These are phyloP conservation scores for Ceratitis capitata DNA, from an alignment of 1,140 invertebrate genomes.

Conservation along the genomic window DNA sequence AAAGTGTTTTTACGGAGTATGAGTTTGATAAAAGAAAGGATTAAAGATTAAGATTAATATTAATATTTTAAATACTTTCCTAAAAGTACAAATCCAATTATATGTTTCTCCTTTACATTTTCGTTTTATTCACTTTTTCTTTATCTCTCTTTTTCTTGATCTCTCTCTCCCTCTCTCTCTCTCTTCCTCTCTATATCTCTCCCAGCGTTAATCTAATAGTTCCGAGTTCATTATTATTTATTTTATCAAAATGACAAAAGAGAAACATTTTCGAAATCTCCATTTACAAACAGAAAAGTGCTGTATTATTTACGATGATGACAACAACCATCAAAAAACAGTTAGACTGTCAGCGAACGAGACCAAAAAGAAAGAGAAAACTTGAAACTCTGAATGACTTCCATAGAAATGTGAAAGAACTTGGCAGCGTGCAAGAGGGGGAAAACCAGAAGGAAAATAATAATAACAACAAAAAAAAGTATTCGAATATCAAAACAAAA, in stretches of 20 bases:
- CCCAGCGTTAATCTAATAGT: no score
- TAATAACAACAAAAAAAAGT: not conserved
- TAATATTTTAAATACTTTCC: no score
- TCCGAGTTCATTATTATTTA: no score
- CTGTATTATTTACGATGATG: constrained; percentile 14
- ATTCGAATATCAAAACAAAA: not conserved
- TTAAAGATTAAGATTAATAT: no score
- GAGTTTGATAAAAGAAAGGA: no score
- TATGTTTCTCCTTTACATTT: no score
- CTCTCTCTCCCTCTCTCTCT: no score
- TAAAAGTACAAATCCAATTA: no score
- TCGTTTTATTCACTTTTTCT: not conserved
- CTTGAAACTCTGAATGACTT: not conserved
- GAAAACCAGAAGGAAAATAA: not conserved
- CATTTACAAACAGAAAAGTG: not conserved
- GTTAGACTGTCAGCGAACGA: not conserved
- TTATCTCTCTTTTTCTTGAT: not conserved
- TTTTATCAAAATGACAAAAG: no score
- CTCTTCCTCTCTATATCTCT: no score
- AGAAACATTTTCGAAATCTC: no score
- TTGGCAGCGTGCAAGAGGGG: not conserved
- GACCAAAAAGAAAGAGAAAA: not conserved
- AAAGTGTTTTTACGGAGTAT: no score
- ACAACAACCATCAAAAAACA: constrained; percentile 24
- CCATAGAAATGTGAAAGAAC: not conserved